Base-by-base conservation (phyloP, 1,140 invertebrate species). In the Stratiolaelaps scimitus region DNA sequence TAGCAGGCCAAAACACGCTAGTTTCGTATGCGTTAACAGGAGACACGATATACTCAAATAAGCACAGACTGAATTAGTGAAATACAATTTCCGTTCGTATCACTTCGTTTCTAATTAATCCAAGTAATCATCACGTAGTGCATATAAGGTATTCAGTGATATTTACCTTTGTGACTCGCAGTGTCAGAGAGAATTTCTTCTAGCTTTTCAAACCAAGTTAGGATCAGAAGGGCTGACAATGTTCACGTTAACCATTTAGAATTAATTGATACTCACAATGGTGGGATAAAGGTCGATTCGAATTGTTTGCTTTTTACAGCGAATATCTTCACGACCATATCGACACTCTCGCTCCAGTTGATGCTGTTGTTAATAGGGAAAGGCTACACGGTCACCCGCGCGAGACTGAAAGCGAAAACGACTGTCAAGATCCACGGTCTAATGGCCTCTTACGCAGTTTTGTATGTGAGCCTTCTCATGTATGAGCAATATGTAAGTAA, bases 381-480 rank as follows among this genome's bases (percentile, higher is more conserved):
- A 75, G 90, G 91, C 1, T 93, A 85, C 72, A 93, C 90, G 0
- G 84, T 94, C 15, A 93, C 90, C 0, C 80, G 89, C 66, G 89
- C 87, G 0, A 75, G 86, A 1, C 75, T 93, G 15, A 81, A 84
- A 46, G 75, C 82, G 1, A 77, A 75, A 15, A 84, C 85, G 23
- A 81, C 82, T 0, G 78, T 86, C 4, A 87, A 89, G 76, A 76
- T 90, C 17, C 84, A 83, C 5, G 77, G 87, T n/a, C 88, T 93
- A 73, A 84, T 89, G 79, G 83, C 83, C 65, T 75, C 85, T 23
- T 88, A 89, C 71, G 73, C 80, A 0, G 76, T 85, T n/a, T 82
- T 81, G 4, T 86, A 85, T 71, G 73, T 81, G 1, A 76, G 82
- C 0, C 78, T 92, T 0, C 89, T 89, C 72, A 80, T 88, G 7